phyloP scores from a whole-genome alignment of 2,797 vertebrate species.

The Mormyrus proboscirostris region DNA sequence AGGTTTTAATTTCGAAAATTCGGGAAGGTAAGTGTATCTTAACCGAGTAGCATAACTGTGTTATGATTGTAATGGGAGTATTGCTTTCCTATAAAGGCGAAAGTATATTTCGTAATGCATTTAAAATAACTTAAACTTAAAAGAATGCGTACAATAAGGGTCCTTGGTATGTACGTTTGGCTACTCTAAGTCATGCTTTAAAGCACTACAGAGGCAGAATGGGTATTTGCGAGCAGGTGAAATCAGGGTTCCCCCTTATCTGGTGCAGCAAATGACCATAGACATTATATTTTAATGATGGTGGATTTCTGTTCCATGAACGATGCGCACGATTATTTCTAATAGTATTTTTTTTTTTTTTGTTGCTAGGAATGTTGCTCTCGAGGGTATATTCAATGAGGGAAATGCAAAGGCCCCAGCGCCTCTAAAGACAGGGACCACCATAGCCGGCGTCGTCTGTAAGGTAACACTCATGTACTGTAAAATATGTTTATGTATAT shows the following conservation, averaged over 20 bases:
- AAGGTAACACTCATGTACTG: conserved; percentile 40
- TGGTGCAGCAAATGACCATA: not conserved
- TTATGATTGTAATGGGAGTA: not conserved
- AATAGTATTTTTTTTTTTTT: not conserved
- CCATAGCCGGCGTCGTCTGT: conserved; percentile 62
- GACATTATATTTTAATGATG: not conserved
- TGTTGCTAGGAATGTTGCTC: conserved; percentile 46
- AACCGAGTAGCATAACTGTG: not conserved
- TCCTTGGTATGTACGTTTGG: not conserved
- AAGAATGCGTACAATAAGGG: not conserved
- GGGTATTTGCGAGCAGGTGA: not conserved
- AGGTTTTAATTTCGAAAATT: conserved; percentile 63
- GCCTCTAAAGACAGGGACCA: conserved; percentile 64
- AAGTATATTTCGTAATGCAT: not conserved
- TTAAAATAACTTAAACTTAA: not conserved
- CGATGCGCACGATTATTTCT: not conserved
- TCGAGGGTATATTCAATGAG: conserved; percentile 41
- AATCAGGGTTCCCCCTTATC: not conserved
- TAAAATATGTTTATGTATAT: not conserved
- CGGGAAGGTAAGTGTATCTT: conserved; percentile 45
- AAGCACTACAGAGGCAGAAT: not conserved
- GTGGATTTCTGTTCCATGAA: not conserved
- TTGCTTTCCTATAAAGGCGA: not conserved
- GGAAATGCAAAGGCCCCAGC: conserved; percentile 38
- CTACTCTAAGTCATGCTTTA: not conserved